Evolutionary conservation across 2,888 invertebrate genomes (phyloP), one percentile per base, ranked within the genome.

Genomic region (Geotrupes spiniger): DNA sequence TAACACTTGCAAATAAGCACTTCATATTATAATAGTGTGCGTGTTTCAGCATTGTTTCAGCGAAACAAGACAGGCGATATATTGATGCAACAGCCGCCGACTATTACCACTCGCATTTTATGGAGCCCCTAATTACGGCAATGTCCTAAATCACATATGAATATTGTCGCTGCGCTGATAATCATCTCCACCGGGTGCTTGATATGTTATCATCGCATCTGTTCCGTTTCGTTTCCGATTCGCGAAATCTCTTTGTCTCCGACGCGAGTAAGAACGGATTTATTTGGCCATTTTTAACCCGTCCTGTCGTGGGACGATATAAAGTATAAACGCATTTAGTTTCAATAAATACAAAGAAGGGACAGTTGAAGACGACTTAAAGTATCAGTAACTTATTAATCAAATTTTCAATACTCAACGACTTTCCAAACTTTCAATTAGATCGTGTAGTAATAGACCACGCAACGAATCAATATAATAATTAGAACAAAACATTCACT

Each of bases 1-100:
- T 71, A 70, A 72, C 74, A 74, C 72, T 74, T 74, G 74, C 73
- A 71, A 72, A 73, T 74, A 74, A 74, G 73, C 72, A 69, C 73
- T 65, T 46, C 46, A 39, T 51, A 51, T 47, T 65, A 66, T 63
- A 63, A 65, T 62, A 59, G 63, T 60, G 64, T 65, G 66, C 63
- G 65, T 65, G 65, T 65, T 65, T 60, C 60, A 62, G 63, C 58
- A 58, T 60, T 61, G 62, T 56, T 55, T 48, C 57, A 52, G 57
- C 52, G 52, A 47, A 47, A 58, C 57, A 69, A 68, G 69, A 68
- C 68, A 66, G 64, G 63, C 62, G 65, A 70, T 67, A 66, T 69
- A 67, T 69, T 64, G 68, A 69, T 61, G 68, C 66, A 66, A 64
- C 68, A 67, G 68, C 68, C 64, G 69, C 64, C 61, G 63, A 61